These are phyloP conservation scores for Pandemis heparana DNA, from an alignment of 2,888 invertebrate genomes.

Conservation along the genomic window DNA sequence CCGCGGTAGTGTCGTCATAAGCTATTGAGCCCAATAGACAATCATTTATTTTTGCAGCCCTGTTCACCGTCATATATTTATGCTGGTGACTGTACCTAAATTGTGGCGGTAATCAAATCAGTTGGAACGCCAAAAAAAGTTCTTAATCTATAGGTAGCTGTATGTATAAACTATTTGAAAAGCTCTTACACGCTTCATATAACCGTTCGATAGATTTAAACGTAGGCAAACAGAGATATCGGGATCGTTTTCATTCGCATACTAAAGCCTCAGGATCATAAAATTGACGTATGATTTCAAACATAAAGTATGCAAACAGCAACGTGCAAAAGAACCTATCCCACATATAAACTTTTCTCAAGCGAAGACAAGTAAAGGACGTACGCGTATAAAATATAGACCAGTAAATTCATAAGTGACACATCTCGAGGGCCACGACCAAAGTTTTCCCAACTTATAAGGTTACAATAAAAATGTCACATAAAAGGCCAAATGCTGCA, in stretches of 20 bases:
- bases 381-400: conserved; percentile 61
- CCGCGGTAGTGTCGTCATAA: no score
- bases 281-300: conserved; percentile 8
- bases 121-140: no score
- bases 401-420: conserved; percentile 74
- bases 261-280: conserved; percentile 3
- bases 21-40: no score
- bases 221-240: not conserved
- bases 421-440: conserved; percentile 60
- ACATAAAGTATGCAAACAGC: not conserved
- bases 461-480: conserved; percentile 73
- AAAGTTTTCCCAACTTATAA: conserved; percentile 67
- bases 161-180: not conserved
- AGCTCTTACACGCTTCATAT: conserved; percentile 3
- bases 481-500: conserved; percentile 59
- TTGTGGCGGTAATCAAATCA: no score
- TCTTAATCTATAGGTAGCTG: no score
- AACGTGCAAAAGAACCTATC: conserved; percentile 9
- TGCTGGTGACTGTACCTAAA: no score
- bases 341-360: conserved; percentile 24
- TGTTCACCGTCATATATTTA: no score
- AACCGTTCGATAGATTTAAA: not conserved
- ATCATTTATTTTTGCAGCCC: no score
- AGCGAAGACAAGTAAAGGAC: conserved; percentile 45
- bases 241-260: not conserved